Evolutionary conservation across 2,888 invertebrate genomes (phyloP).

Genomic region (Lathronympha strigana): DNA sequence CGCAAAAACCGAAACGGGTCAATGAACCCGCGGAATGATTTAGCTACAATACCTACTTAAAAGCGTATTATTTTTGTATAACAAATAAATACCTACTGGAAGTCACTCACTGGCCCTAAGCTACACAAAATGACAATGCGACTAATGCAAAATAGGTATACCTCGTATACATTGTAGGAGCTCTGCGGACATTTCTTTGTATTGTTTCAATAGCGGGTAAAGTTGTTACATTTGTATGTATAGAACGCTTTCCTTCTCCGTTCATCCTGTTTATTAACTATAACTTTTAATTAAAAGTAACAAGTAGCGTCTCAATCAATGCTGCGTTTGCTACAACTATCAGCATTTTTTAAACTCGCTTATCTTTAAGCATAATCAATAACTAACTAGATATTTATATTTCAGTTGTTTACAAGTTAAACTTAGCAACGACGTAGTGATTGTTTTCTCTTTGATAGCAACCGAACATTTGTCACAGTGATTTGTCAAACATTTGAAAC

Average conservation of each 20-base stretch:
- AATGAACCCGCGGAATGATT: too few relatives aligned
- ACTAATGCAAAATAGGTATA: constrained; percentile 41
- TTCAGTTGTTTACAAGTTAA: constrained; percentile 36
- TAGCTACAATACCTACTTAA: too few relatives aligned
- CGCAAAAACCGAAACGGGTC: too few relatives aligned
- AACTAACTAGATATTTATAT: not conserved
- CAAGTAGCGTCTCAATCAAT: not conserved
- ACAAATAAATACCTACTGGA: too few relatives aligned
- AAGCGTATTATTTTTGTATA: too few relatives aligned
- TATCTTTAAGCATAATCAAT: constrained; percentile 16
- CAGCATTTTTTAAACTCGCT: not conserved
- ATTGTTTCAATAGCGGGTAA: constrained; percentile 74
- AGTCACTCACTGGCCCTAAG: too few relatives aligned
- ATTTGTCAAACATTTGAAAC: too few relatives aligned
- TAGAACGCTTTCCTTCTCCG: constrained; percentile 43
- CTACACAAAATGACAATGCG: too few relatives aligned
- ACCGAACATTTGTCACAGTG: constrained; percentile 10
- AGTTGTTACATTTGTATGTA: constrained; percentile 46
- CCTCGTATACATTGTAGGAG: constrained; percentile 64
- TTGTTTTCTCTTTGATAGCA: too few relatives aligned
- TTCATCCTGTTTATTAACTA: constrained; percentile 43
- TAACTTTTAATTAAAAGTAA: not conserved
- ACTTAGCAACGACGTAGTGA: too few relatives aligned
- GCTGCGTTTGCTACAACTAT: not conserved
- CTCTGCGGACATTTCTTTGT: constrained; percentile 68